Percentiles rank a stretch among this genome's conserved stretches.
phyloP scores from a whole-genome alignment of 2,888 invertebrate genomes.

The Aporophyla lueneburgensis region DNA sequence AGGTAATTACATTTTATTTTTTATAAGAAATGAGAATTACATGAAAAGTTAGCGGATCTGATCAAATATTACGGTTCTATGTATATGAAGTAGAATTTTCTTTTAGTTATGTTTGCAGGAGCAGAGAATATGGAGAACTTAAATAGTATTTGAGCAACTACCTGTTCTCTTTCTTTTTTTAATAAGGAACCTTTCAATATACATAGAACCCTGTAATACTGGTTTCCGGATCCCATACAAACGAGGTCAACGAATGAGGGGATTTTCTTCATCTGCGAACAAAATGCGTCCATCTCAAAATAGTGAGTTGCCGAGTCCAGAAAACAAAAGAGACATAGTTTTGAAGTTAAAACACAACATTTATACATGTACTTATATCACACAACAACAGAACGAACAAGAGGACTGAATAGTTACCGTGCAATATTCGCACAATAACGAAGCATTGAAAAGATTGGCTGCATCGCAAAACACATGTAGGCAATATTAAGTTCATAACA shows the following conservation, averaged over 20 bases:
- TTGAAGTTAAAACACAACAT: background rate
- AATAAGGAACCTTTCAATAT: background rate
- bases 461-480: conserved; percentile 50
- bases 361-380: no score
- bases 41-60: conserved; percentile 4
- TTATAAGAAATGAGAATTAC: conserved; percentile 28
- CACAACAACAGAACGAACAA: conserved; percentile 2
- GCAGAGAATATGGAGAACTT: background rate
- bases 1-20: conserved; percentile 41
- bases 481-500: conserved; percentile 56
- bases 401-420: conserved; percentile 19
- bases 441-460: conserved; percentile 39
- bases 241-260: background rate
- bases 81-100: background rate
- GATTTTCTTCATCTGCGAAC: background rate
- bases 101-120: background rate
- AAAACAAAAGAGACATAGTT: background rate
- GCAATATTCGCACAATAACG: conserved; percentile 48
- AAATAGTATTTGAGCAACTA: background rate
- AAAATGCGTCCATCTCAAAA: background rate
- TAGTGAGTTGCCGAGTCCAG: background rate
- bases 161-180: background rate
- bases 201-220: background rate
- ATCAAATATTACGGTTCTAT: conserved; percentile 1
- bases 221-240: background rate